Evolutionary conservation across 2,888 invertebrate genomes (phyloP), one percentile per base, ranked within the genome.

Genomic region (Drosophila buzzatii): DNA sequence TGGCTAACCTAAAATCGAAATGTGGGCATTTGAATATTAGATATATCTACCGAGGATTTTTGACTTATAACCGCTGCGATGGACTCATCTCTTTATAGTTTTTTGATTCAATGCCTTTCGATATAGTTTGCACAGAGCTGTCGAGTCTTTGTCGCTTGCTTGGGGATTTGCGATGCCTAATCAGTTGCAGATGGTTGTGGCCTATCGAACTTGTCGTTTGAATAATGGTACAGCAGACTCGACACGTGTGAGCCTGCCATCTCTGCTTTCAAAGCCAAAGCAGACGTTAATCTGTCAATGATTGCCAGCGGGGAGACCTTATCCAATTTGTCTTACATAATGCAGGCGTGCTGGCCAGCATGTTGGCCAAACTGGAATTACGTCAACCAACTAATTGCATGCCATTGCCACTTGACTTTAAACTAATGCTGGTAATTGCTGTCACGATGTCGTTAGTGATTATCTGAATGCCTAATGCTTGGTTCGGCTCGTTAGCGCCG

Each of bases 351-450:
- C 67, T n/a, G n/a, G 42, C 33, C 44, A n/a, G 10, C 49, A 65
- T 64, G 64, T 20, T 45, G 64, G 51, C 55, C 49, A 67, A 70
- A 60, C 39, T 68, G 31, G 61, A 49, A 55, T 42, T 70, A 67
- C 52, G 31, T 47, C 55, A 47, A 35, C 35, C 55, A 61, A 62
- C 80, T 70, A 71, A 68, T 75, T 76, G 73, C 33, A 57, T 60
- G 62, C 59, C 53, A 41, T 35, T 64, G 63, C 35, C 69, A 72
- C 51, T 75, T 73, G 86, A 70, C 79, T 79, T 78, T 83, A 76
- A 84, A 73, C 83, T 89, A 89, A 83, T 83, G 78, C 74, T 73
- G 65, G 71, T 85, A 89, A 87, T 87, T 89, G 83, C 78, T 65
- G 74, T 83, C 82, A 85, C 83, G 83, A 89, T 71, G 74, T 72